Conservation (phyloP, 2,113 vertebrate species). For the Puntigrus tetrazona region DNA sequence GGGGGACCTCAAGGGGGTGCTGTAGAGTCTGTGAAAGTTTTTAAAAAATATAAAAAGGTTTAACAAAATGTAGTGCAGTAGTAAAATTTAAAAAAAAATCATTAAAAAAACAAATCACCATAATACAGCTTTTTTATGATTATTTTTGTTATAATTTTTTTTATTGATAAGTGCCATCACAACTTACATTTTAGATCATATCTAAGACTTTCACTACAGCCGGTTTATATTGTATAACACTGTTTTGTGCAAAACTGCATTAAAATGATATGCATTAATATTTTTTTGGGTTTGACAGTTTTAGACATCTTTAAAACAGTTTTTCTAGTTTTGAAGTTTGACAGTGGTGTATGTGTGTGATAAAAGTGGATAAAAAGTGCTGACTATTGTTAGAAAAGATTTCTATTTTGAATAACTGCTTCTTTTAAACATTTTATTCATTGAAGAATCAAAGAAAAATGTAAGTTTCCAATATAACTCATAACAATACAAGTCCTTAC, state of each 20-base stretch:
- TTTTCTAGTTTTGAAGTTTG: neutral
- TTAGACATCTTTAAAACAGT: neutral
- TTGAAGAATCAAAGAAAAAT: no score
- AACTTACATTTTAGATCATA: neutral
- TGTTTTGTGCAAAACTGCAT: neutral
- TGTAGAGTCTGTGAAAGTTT: neutral
- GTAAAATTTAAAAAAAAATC: neutral
- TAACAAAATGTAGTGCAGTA: neutral
- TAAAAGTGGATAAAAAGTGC: no score
- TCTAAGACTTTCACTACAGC: neutral
- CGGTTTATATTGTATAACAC: neutral
- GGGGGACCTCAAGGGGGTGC: slow-evolving; percentile 8
- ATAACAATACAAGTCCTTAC: neutral
- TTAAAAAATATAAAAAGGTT: neutral
- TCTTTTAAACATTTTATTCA: no score
- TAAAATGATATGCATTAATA: neutral
- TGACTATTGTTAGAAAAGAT: no score
- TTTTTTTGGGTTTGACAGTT: neutral
- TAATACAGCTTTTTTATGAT: neutral
- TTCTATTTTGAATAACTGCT: no score
- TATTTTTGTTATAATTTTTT: no score
- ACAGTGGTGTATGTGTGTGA: no score
- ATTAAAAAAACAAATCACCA: neutral
- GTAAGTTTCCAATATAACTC: no score
- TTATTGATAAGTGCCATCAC: neutral